These are phyloP conservation scores for Haplochromis burtoni DNA, from an alignment of 2,113 vertebrate species.

Conservation along the genomic window DNA sequence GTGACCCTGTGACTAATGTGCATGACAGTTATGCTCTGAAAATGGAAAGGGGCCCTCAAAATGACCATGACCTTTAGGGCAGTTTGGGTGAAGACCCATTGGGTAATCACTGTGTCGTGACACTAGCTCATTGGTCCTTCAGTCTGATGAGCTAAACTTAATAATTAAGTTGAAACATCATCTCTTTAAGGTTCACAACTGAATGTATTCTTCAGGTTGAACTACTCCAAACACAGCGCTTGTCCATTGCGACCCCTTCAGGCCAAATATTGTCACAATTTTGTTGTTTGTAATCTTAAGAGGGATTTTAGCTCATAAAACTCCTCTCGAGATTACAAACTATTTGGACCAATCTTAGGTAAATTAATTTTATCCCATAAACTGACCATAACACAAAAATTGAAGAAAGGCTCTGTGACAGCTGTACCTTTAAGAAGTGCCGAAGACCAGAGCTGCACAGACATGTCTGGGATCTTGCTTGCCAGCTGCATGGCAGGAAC, in stretches of 20 bases:
- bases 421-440: slow-evolving; percentile 81
- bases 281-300: not conserved
- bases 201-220: not conserved
- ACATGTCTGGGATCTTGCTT: slow-evolving; percentile 93
- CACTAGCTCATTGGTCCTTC: not conserved
- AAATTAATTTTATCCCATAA: not conserved
- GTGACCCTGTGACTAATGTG: not conserved
- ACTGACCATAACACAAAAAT: not conserved
- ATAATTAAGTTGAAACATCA: not conserved
- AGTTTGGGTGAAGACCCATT: not conserved
- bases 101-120: not conserved
- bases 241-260: not conserved
- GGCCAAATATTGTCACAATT: not conserved
- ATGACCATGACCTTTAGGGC: not conserved
- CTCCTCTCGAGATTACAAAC: not conserved
- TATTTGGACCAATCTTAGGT: not conserved
- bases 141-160: not conserved
- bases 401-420: not conserved
- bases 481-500: slow-evolving; percentile 91
- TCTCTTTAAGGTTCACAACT: not conserved
- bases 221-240: not conserved
- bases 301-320: not conserved
- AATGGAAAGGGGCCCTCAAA: not conserved
- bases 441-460: slow-evolving; percentile 89
- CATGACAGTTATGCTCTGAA: not conserved